Percentiles rank a stretch among this genome's conserved stretches.
Evolutionary conservation across 2,888 invertebrate genomes (phyloP).

Genomic region (Callyntrura guangdongensis): DNA sequence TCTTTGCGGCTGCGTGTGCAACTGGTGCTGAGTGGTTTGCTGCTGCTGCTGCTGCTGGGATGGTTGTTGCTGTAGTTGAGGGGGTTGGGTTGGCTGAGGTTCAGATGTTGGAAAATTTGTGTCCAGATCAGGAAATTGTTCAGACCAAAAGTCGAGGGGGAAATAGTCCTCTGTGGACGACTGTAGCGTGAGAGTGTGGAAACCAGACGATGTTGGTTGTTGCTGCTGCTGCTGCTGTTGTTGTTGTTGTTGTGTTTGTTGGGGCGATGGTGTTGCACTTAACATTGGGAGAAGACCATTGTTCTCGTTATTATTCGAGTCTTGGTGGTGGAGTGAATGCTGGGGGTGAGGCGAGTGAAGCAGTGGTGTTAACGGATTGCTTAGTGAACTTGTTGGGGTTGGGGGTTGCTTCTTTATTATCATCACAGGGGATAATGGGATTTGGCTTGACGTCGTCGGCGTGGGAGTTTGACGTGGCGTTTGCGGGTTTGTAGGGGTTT

Average conservation of each 20-base stretch:
- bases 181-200: constrained; percentile 80
- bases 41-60: constrained; percentile 57
- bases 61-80: constrained; percentile 32
- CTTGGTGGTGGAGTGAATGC: constrained; percentile 56
- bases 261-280: constrained; percentile 77
- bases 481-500: constrained; percentile 86
- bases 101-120: constrained; percentile 44
- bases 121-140: constrained; percentile 78
- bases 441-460: constrained; percentile 58
- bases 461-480: constrained; percentile 87
- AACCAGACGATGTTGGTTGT: constrained; percentile 17
- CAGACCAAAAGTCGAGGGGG: constrained; percentile 76
- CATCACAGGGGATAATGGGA: constrained; percentile 76
- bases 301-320: constrained; percentile 81
- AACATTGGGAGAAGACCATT: constrained; percentile 86
- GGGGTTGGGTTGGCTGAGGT: too few species aligned
- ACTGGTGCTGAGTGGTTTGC: constrained; percentile 55
- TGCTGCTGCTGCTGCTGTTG: constrained; percentile 1
- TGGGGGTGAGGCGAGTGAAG: constrained; percentile 48
- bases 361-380: constrained; percentile 48
- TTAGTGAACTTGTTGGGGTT: constrained; percentile 44
- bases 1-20: constrained; percentile 34
- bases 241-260: constrained; percentile 58
- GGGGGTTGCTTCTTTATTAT: constrained; percentile 82
- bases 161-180: constrained; percentile 78